Base-by-base conservation (phyloP, 2,113 vertebrate genomes). In the Xyliphius kryptos region DNA sequence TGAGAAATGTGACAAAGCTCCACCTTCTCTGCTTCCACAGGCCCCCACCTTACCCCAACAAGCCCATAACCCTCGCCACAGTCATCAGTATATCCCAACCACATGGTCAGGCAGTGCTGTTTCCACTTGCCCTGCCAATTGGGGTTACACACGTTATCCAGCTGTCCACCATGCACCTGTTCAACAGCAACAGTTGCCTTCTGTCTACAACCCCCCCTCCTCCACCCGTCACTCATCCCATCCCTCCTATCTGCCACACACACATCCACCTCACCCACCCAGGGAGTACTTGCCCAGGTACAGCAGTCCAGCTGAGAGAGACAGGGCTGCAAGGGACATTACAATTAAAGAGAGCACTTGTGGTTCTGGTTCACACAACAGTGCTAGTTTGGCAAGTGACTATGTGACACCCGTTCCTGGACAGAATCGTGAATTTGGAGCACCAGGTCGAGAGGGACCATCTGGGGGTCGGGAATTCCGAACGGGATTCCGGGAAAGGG, bases 281-380 rank as follows among this genome's bases (percentile, higher is more conserved):
- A 82, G 85, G 71, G 87, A 89, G 68, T 89, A 86, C 78, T 76
- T 87, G 68, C 83, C 85, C 73, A 88, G 86, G 81, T 89, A 88
- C 52, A 53, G 82, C 46, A 80, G 78, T 61, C 63, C 81, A 66
- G 80, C 61, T n/a, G 74, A 82, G 73, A 79, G 87, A 58, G 85
- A 86, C 66, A 76, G 85, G 68, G 79, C 77, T 61, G 75, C 78
- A 62, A 82, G 86, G 66, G 87, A 89, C 52, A 83, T 83, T 73
- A 81, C 75, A 51, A 78, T 69, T 61, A 82, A 72, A 67, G 80
- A 73, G 14, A 46, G 22, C 16, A 37, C 73, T 17, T 78, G n/a
- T n/a, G n/a, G n/a, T n/a, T n/a, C 76, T 47, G 68, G 61, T 50
- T 77, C 70, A 58, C 77, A 61, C 40, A 73, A 74, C n/a, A 83